phyloP scores from a whole-genome alignment of 2,113 vertebrate genomes.

The Gallinago media region DNA sequence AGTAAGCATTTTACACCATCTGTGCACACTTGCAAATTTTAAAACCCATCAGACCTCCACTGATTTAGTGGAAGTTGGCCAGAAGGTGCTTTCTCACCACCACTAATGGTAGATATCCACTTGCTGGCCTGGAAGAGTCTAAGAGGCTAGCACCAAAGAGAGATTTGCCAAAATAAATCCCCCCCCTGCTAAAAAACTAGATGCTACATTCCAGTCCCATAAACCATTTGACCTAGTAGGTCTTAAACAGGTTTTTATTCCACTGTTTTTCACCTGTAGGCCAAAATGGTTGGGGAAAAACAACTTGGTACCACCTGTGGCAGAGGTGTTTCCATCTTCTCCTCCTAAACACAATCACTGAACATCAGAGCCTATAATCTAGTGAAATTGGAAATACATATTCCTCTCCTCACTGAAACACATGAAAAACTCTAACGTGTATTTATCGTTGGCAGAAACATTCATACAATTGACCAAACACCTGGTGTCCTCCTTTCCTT shows the following conservation, averaged over 20 bases:
- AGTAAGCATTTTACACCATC: background rate
- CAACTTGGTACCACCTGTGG: background rate
- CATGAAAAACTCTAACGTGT: background rate
- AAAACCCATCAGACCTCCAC: background rate
- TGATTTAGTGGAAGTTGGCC: background rate
- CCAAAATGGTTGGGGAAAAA: background rate
- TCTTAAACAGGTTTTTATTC: background rate
- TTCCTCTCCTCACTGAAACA: background rate
- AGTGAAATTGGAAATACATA: background rate
- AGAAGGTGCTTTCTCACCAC: background rate
- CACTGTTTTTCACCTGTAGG: background rate
- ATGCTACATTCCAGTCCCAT: background rate
- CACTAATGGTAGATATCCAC: accelerated
- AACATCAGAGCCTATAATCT: background rate
- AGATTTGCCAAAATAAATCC: background rate
- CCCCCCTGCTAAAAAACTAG: background rate
- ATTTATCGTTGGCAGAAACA: background rate
- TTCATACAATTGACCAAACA: background rate
- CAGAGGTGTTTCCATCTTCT: background rate
- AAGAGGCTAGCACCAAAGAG: background rate
- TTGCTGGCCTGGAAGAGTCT: background rate
- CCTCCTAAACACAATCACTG: background rate
- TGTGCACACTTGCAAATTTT: background rate
- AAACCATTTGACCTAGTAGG: background rate
- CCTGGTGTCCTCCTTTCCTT: background rate